phyloP scores from a whole-genome alignment of 1,140 invertebrate species.

The Phenacoccus solenopsis region DNA sequence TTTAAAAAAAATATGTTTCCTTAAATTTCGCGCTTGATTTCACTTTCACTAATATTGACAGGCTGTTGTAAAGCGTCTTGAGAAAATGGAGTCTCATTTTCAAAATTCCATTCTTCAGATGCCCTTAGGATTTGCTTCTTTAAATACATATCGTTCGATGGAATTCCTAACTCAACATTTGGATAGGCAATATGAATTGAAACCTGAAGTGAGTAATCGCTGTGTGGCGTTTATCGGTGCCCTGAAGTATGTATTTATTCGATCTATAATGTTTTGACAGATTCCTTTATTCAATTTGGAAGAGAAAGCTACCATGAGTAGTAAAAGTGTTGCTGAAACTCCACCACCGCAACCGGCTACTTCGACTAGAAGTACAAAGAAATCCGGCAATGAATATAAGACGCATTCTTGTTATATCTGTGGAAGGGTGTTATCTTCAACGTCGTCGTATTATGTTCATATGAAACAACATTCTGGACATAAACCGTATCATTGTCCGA shows the following conservation, averaged over 20 bases:
- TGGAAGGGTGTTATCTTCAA: conserved; percentile 57
- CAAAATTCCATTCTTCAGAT: not conserved
- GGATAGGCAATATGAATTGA: not conserved
- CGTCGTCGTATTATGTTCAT: conserved; percentile 64
- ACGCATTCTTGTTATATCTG: conserved; percentile 50
- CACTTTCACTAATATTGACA: not conserved
- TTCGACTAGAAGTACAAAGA: not conserved
- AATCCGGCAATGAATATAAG: conserved; percentile 18
- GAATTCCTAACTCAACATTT: not conserved
- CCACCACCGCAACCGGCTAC: not conserved
- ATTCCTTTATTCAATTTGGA: not conserved
- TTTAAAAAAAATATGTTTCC: no score
- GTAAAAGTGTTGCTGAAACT: not conserved
- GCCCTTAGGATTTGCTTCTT: not conserved
- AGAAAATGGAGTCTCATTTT: not conserved
- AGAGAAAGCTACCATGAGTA: not conserved
- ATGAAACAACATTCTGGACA: conserved; percentile 65
- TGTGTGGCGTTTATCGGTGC: no score
- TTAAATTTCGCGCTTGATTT: not conserved
- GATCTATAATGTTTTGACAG: no score
- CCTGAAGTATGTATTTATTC: no score
- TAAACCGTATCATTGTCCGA: conserved; percentile 64
- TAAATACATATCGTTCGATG: not conserved
- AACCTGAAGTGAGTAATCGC: not conserved
- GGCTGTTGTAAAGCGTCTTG: not conserved